These are phyloP conservation scores for Dascyllus trimaculatus DNA, from an alignment of 2,113 vertebrate species.

Conservation along the genomic window DNA sequence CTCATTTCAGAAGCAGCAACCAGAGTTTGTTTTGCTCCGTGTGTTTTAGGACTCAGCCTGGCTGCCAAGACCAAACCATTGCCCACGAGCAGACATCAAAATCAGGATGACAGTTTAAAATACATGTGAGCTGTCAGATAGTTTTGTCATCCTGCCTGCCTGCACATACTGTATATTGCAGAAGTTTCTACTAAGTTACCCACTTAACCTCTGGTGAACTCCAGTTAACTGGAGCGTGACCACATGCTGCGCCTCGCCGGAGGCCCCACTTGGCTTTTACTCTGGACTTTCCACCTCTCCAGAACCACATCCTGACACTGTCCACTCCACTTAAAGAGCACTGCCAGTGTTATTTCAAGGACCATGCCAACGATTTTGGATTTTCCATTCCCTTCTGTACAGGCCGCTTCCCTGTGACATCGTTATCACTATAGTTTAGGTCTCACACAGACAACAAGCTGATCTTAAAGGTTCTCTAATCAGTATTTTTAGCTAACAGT, in stretches of 20 bases:
- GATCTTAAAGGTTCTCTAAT: too few species aligned
- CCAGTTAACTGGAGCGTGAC: constrained; percentile 67
- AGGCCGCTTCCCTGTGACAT: neutral
- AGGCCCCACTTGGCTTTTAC: constrained; percentile 54
- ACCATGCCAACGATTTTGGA: neutral
- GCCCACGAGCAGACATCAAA: constrained; percentile 36
- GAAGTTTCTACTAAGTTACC: constrained; percentile 49
- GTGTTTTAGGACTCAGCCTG: constrained; percentile 30
- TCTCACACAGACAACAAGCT: too few species aligned
- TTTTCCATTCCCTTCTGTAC: neutral
- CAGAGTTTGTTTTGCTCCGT: constrained; percentile 54
- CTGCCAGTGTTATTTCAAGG: constrained; percentile 18
- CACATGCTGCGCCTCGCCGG: constrained; percentile 31
- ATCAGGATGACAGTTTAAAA: constrained; percentile 44
- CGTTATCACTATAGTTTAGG: too few species aligned
- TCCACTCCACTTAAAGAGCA: constrained; percentile 22
- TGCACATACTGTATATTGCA: constrained; percentile 32
- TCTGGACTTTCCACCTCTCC: constrained; percentile 51
- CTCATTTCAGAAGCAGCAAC: constrained; percentile 40
- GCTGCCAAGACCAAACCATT: constrained; percentile 35
- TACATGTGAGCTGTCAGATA: constrained; percentile 30
- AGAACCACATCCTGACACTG: constrained; percentile 55
- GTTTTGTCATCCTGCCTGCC: constrained; percentile 25
- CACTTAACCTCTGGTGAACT: constrained; percentile 69
- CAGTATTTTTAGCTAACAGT: too few species aligned